phyloP scores from a whole-genome alignment of 2,888 invertebrate genomes.

The Ellobium chinense region DNA sequence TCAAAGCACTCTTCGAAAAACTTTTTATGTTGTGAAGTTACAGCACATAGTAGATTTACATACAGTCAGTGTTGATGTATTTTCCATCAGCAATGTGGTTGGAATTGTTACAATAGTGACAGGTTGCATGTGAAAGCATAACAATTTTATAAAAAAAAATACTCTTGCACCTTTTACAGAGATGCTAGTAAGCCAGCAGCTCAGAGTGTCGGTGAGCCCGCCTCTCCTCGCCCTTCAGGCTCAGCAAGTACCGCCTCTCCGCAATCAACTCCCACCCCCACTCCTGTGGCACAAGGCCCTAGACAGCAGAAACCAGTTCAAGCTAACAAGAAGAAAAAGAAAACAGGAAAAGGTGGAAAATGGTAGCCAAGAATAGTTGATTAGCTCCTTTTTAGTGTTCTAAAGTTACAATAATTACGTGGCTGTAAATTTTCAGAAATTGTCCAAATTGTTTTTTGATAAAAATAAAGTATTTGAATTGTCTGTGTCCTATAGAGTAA shows the following conservation, averaged over 20 bases:
- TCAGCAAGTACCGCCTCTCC: conserved; percentile 48
- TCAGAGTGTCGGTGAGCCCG: conserved; percentile 56
- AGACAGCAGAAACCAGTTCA: conserved; percentile 69
- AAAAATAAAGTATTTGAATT: no score
- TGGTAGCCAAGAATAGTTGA: conserved; percentile 47
- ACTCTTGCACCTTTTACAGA: conserved; percentile 44
- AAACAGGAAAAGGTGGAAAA: conserved; percentile 58
- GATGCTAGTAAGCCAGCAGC: conserved; percentile 65
- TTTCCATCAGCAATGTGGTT: no score
- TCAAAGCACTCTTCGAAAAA: no score
- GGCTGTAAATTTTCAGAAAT: no score
- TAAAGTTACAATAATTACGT: no score
- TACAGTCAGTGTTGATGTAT: no score
- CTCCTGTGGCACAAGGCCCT: conserved; percentile 60
- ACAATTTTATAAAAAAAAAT: neutral
- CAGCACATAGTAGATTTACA: no score
- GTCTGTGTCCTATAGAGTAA: no score
- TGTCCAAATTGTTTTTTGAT: no score
- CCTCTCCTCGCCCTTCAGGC: conserved; percentile 62
- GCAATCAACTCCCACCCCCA: conserved; percentile 46
- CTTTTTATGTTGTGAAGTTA: no score
- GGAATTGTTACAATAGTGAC: neutral
- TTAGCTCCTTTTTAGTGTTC: neutral
- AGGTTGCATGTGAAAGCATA: neutral
- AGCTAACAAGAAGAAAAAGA: conserved; percentile 72